phyloP scores from a whole-genome alignment of 2,113 vertebrate genomes.

The Psophia crepitans region DNA sequence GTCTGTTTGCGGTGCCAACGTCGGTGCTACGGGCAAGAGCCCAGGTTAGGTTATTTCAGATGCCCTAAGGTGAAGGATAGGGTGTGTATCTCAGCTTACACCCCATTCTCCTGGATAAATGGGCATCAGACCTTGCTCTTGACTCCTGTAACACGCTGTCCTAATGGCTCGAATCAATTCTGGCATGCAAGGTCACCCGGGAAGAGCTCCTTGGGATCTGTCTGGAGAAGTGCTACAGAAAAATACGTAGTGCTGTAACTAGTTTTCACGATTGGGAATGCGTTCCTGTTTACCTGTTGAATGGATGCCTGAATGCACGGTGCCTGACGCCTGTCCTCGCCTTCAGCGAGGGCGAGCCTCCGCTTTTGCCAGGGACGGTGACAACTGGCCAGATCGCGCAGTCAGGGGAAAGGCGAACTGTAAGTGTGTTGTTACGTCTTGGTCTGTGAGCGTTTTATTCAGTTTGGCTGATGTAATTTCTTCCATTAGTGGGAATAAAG shows the following conservation, averaged over 20 bases:
- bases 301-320: neutral
- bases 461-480: conserved; percentile 18
- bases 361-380: neutral
- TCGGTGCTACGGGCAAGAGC: neutral
- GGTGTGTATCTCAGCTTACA: neutral
- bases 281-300: neutral
- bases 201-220: neutral
- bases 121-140: neutral
- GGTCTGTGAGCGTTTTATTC: conserved; percentile 16
- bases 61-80: neutral
- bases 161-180: neutral
- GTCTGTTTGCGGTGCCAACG: too few relatives aligned
- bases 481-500: conserved; percentile 38
- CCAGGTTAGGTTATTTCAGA: neutral
- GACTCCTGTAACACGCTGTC: neutral
- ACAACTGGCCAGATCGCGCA: neutral
- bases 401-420: neutral
- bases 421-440: neutral
- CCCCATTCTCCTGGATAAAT: neutral
- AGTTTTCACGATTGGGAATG: rapidly evolving
- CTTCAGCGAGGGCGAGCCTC: neutral
- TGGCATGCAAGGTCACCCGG: neutral
- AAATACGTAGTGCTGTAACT: neutral
- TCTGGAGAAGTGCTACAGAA: neutral
- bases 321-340: neutral